Base-by-base conservation (phyloP, 1,140 invertebrate genomes). In the Aphaenogaster rudis region DNA sequence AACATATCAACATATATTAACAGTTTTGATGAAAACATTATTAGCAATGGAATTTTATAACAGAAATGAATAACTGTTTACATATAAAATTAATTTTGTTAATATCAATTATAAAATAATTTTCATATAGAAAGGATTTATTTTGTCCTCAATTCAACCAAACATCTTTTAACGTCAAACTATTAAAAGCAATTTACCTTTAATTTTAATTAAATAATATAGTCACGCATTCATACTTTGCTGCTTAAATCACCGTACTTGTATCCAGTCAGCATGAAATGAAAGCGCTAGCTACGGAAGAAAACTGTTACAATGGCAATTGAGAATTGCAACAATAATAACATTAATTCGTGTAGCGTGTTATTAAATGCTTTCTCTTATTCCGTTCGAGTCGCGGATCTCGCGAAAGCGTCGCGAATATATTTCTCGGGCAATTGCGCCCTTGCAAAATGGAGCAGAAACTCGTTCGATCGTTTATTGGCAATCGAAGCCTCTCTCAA, bases 321-420 rank as follows among this genome's bases (percentile, higher is more conserved):
- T n/a, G 39, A 61, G 42, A 74, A 63, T 74, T 61, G 33, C 45
- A 76, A 76, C 42, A 63, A 76, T 61, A 63, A 82, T 74, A 61
- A 84, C 33, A 63, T 74, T 84, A 84, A 84, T 82, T 81, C 64
- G 15, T 57, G 8, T 15, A 36, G 42, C 67, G 52, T 39, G 42
- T 48, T 74, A 74, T 82, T 82, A 82, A 74, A 64, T 63, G 80
- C 80, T 84, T 84, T 84, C 80, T 84, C 80, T 76, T 74, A 61
- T 76, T 82, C 67, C 52, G 79, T 57, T 82, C 39, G 39, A 82
- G 39, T 72, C 39, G 39, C 48, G 28, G 67, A 39, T 76, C 79
- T 57, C 45, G 54, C 54, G 80, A 84, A 84, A 84, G 80, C 80
- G 54, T 63, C 69, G 54, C 80, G 69, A 39, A 84, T 84, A 76